A percentile compares a stretch with the other conserved stretches of the same genome.
phyloP scores from a whole-genome alignment of 2,797 vertebrate species.

The Galagoides demidoff region DNA sequence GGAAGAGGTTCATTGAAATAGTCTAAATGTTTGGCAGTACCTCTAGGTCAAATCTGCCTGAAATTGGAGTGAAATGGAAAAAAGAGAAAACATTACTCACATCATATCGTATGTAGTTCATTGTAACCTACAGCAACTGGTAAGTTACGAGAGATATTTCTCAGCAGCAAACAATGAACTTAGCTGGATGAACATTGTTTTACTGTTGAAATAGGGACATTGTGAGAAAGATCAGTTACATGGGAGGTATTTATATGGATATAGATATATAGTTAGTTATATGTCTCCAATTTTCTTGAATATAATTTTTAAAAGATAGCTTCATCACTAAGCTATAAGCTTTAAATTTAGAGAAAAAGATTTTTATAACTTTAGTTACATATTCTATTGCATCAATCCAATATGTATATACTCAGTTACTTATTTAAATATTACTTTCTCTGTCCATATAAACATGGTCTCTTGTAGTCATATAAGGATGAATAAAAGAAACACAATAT shows the following conservation, averaged over 20 bases:
- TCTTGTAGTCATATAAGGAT: not conserved
- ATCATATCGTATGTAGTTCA: not conserved
- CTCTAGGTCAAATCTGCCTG: not conserved
- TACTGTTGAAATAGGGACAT: not conserved
- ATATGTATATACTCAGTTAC: not conserved
- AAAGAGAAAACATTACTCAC: not conserved
- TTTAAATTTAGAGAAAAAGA: not conserved
- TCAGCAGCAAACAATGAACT: not conserved
- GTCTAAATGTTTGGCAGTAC: not conserved
- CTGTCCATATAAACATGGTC: not conserved
- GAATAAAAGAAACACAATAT: not conserved
- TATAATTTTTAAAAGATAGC: not conserved
- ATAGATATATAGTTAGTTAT: not conserved
- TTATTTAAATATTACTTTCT: not conserved
- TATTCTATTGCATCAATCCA: not conserved
- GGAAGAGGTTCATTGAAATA: not conserved
- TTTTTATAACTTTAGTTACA: not conserved
- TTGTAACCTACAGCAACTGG: not conserved
- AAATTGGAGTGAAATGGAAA: not conserved
- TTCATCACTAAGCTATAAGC: not conserved
- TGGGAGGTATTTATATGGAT: not conserved
- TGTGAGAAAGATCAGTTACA: constrained; percentile 7
- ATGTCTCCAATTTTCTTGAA: not conserved
- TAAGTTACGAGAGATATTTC: not conserved
- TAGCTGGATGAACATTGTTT: not conserved